These are phyloP conservation scores for Chloebia gouldiae DNA, from an alignment of 2,113 vertebrate genomes.

Conservation along the genomic window DNA sequence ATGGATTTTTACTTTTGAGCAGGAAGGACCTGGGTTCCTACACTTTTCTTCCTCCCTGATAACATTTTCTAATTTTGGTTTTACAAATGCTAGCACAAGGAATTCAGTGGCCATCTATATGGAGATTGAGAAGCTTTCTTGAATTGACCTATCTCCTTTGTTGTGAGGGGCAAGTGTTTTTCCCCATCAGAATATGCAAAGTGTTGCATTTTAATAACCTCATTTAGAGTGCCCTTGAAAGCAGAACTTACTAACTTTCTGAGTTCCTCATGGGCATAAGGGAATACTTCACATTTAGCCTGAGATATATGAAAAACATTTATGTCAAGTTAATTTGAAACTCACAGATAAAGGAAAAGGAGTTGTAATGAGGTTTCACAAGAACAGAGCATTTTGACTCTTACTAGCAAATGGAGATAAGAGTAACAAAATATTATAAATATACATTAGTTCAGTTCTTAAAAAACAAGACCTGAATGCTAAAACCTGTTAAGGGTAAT, in stretches of 20 bases:
- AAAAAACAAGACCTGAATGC: neutral
- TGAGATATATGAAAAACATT: slow-evolving; percentile 40
- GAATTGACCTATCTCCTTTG: neutral
- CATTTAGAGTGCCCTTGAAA: slow-evolving; percentile 66
- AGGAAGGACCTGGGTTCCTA: neutral
- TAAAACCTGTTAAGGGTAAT: neutral
- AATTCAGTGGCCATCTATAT: neutral
- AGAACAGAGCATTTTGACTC: slow-evolving; percentile 12
- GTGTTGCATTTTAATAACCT: slow-evolving; percentile 67
- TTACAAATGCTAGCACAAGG: neutral
- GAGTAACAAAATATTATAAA: neutral
- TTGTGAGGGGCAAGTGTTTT: slow-evolving; percentile 28
- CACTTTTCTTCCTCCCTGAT: neutral
- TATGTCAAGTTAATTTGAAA: slow-evolving; percentile 50
- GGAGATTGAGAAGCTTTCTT: slow-evolving; percentile 12
- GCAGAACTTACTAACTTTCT: slow-evolving; percentile 28
- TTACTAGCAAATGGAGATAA: neutral
- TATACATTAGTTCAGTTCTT: neutral
- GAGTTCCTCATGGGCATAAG: slow-evolving; percentile 29
- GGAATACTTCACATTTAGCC: slow-evolving; percentile 49
- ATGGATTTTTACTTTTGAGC: slow-evolving; percentile 38
- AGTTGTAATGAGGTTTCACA: slow-evolving; percentile 2
- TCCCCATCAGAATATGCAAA: slow-evolving; percentile 47
- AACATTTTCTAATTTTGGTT: neutral
- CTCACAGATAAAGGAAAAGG: slow-evolving; percentile 24